Base-by-base conservation (phyloP, 2,797 vertebrate species). In the Tachyglossus aculeatus region DNA sequence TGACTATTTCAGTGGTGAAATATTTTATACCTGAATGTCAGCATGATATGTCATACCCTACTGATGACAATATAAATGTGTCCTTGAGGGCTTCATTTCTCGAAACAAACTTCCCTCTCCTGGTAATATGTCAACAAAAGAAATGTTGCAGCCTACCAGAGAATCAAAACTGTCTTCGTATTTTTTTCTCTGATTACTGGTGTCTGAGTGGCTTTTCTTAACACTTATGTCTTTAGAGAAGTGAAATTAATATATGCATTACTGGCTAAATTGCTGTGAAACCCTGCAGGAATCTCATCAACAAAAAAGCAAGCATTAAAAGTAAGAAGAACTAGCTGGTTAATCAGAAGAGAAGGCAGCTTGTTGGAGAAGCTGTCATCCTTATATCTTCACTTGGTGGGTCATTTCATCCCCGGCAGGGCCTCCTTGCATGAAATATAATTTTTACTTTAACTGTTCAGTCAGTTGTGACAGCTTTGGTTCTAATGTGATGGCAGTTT, bases 371-470 rank as follows among this genome's bases (percentile, higher is more conserved):
- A 77, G 70, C 80, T 82, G 74, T 77, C 86, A 82, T 84, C 67
- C 32, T 55, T 55, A 44, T 87, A 72, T 84, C 85, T 88, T 81
- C 87, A 75, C 2, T 48, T 81, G 81, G 69, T 69, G 72, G 85
- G 84, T 83, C 88, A 86, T 90, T 93, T 92, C 88, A 69, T 84
- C 80, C 74, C 80, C 77, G 9, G 85, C 86, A 80, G 89, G 89
- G 73, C 53, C 76, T 84, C 85, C 50, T 84, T 80, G 63, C 82
- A 44, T 48, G 47, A 76, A 73, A 78, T 79, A 58, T 83, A 74
- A 88, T 82, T 90, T 89, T 85, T 85, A 75, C 77, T 87, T 44
- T 80, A 44, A 18, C 43, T 61, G 21, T 59, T 88, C 82, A 73
- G 62, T 81, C 75, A 60, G n/a, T 45, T n/a, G 19, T 79, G 69